phyloP scores from a whole-genome alignment of 2,888 invertebrate genomes.

The Chrysolina americana region DNA sequence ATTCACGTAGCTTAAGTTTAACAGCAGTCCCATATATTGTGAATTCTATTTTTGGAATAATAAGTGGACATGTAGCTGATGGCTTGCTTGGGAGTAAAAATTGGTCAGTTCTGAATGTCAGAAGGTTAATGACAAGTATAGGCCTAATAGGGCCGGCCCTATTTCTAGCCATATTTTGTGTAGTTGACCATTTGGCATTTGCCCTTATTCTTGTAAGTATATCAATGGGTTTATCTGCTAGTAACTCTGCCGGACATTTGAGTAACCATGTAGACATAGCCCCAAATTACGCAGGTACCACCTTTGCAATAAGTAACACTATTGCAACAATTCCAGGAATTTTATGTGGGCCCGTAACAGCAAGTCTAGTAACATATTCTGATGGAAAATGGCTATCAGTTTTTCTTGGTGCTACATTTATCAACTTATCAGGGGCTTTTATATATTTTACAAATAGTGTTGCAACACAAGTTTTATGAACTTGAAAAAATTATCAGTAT shows the following conservation, averaged over 20 bases:
- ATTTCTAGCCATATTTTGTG: conserved; percentile 79
- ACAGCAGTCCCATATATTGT: conserved; percentile 83
- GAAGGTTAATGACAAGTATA: conserved; percentile 80
- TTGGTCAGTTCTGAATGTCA: conserved; percentile 79
- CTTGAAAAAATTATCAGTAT: neutral
- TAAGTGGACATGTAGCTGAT: conserved; percentile 82
- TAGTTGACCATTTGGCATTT: conserved; percentile 78
- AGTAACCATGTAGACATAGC: conserved; percentile 85
- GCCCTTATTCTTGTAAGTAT: conserved; percentile 82
- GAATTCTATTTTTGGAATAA: conserved; percentile 80
- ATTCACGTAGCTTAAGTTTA: conserved; percentile 79
- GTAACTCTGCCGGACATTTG: conserved; percentile 83
- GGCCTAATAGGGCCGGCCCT: conserved; percentile 82
- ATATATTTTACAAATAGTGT: conserved; percentile 82
- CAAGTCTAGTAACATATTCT: conserved; percentile 79
- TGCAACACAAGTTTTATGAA: conserved; percentile 76
- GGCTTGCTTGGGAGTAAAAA: conserved; percentile 71
- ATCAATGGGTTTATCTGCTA: conserved; percentile 82
- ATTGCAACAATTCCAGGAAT: conserved; percentile 84
- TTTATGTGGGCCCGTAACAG: conserved; percentile 82
- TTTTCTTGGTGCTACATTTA: conserved; percentile 79
- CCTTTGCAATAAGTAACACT: conserved; percentile 84
- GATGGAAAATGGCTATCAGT: conserved; percentile 83
- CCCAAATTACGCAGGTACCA: conserved; percentile 83
- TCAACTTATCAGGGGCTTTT: conserved; percentile 81